Base-by-base conservation (phyloP, 2,888 invertebrate species). In the Magallana nippona region DNA sequence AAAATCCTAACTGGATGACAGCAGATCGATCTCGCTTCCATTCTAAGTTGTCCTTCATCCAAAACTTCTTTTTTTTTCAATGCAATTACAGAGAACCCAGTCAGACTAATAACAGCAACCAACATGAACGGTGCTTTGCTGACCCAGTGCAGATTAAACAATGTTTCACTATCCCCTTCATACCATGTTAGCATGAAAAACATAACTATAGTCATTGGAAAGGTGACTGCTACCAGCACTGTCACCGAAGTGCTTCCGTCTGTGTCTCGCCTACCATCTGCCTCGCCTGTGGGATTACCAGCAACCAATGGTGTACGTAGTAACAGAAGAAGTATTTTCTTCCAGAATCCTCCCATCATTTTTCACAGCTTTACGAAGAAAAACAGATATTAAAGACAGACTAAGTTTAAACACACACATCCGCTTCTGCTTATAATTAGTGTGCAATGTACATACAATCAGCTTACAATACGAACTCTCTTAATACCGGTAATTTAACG, bases 221-320 rank as follows among this genome's bases (percentile, higher is more conserved):
- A 60, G 10, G 5, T 60, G 15, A 15, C 60, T 2, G 60, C 60
- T n/a, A n/a, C n/a, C n/a, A 60, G n/a, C 15, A 60, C 60, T n/a
- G 60, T 60, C 17, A 60, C 60, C n/a, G 60, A 60, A 60, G 60
- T 60, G 60, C 60, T 60, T 1, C 60, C 60, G 60, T 60, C 60
- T 60, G 60, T 60, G 17, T 60, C 60, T n/a, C n/a, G 60, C 0
- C 10, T n/a, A n/a, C 15, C 1, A n/a, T 1, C n/a, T 3, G 5
- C 8, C n/a, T 17, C 10, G 5, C 10, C 11, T 17, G 60, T 60
- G 1, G 60, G 60, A n/a, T 60, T 60, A n/a, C 60, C 60, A 8
- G 60, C 60, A 60, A 17, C 8, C 5, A 60, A 60, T n/a, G 60
- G 60, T 60, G 60, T 17, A 44, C 5, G 44, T 44, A 44, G 44